phyloP scores from a whole-genome alignment of 2,113 vertebrate species.

The Halichoeres trimaculatus region DNA sequence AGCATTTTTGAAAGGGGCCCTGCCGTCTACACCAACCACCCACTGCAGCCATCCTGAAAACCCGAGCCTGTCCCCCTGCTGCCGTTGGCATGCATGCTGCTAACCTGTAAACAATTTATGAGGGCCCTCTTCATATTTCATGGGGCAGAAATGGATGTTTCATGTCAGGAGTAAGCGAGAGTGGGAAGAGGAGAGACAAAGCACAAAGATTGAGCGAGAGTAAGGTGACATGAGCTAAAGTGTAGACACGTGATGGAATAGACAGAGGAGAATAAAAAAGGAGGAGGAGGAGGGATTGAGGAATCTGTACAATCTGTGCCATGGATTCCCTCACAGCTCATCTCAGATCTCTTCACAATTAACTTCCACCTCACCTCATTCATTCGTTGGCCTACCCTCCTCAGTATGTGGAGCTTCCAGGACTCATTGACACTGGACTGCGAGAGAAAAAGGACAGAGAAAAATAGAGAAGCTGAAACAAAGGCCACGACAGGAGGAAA shows the following conservation, averaged over 20 bases:
- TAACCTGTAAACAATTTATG: constrained; percentile 83
- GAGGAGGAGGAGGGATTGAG: neutral
- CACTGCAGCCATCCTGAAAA: constrained; percentile 47
- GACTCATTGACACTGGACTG: constrained; percentile 30
- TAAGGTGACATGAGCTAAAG: constrained; percentile 32
- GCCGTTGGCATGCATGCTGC: constrained; percentile 55
- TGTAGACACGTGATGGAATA: constrained; percentile 18
- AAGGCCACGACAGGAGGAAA: constrained; percentile 14
- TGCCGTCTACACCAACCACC: neutral
- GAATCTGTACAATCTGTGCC: constrained; percentile 49
- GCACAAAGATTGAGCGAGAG: constrained; percentile 35
- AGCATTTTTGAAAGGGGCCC: neutral
- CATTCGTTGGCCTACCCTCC: constrained; percentile 29
- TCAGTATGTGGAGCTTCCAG: constrained; percentile 28
- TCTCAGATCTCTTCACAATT: constrained; percentile 60
- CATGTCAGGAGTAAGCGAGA: constrained; percentile 66
- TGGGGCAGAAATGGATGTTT: constrained; percentile 79
- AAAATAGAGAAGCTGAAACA: constrained; percentile 24
- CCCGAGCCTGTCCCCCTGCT: constrained; percentile 39
- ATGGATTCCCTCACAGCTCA: constrained; percentile 56
- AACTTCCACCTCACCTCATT: constrained; percentile 65
- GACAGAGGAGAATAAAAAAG: constrained; percentile 18
- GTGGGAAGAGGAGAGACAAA: constrained; percentile 39
- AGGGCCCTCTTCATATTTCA: constrained; percentile 80
- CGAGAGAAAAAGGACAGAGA: constrained; percentile 12